Percentiles rank a stretch among this genome's conserved stretches.
These are phyloP conservation scores for Leptodactylus fuscus DNA, from an alignment of 2,113 vertebrate species.

Conservation along the genomic window DNA sequence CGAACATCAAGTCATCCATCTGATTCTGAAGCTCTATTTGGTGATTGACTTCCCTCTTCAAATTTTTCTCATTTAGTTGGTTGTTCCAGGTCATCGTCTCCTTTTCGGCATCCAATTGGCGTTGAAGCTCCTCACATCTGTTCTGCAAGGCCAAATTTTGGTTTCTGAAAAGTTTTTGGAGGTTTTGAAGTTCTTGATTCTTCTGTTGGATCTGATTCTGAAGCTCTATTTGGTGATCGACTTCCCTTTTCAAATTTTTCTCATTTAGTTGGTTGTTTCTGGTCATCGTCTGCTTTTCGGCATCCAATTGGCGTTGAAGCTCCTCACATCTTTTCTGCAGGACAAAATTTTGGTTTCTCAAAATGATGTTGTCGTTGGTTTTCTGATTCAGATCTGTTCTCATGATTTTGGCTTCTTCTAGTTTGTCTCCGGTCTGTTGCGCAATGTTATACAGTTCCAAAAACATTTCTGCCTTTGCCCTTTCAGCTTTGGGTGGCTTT, in stretches of 20 bases:
- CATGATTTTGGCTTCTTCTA: background rate
- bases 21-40: background rate
- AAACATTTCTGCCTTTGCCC: background rate
- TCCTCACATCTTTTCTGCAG: background rate
- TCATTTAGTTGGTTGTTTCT: background rate
- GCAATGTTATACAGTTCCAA: background rate
- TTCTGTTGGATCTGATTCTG: no score
- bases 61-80: background rate
- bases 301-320: background rate
- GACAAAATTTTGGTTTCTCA: background rate
- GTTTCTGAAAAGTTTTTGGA: background rate
- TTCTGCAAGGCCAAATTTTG: background rate
- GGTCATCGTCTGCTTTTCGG: background rate
- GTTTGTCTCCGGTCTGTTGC: background rate
- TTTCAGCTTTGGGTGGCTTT: constrained; percentile 15
- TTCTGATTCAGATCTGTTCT: background rate
- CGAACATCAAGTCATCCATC: no score
- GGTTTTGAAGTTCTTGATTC: no score
- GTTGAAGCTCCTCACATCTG: background rate
- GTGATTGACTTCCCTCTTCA: background rate
- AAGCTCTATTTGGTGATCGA: background rate
- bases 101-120: background rate
- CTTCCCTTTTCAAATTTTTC: background rate
- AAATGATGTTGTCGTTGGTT: background rate
- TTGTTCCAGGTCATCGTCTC: background rate